Conservation (phyloP, 2,888 invertebrate genomes). For the Agrochola circellaris region DNA sequence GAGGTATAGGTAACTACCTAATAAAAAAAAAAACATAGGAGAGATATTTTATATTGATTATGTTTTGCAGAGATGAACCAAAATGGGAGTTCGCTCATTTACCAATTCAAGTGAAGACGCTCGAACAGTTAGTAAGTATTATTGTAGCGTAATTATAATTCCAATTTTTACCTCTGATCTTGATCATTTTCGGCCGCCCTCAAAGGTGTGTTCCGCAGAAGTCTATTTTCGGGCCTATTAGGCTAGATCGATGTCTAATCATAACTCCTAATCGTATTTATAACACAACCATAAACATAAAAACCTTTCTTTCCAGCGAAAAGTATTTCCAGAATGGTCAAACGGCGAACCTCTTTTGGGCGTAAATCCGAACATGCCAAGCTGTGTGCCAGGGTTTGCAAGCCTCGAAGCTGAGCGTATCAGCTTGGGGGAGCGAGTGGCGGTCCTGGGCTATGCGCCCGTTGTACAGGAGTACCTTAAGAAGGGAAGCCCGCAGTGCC, state of each 20-base stretch:
- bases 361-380: slow-evolving; percentile 91
- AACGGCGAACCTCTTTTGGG: slow-evolving; percentile 95
- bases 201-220: slow-evolving; percentile 7
- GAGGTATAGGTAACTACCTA: no score
- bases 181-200: background rate
- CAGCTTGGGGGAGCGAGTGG: slow-evolving; percentile 94
- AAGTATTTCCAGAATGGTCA: slow-evolving; percentile 93
- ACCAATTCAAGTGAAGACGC: slow-evolving; percentile 95
- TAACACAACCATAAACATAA: background rate
- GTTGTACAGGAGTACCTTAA: slow-evolving; percentile 97
- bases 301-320: slow-evolving; percentile 88
- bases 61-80: slow-evolving; percentile 91
- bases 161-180: background rate
- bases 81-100: slow-evolving; percentile 97
- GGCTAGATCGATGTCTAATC: background rate
- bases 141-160: background rate
- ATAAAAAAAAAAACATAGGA: no score
- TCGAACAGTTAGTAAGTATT: slow-evolving; percentile 94
- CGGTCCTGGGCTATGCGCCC: slow-evolving; percentile 95
- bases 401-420: slow-evolving; percentile 93
- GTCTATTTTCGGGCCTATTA: background rate
- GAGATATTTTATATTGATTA: no score
- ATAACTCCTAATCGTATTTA: background rate
- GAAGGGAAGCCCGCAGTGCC: slow-evolving; percentile 94
- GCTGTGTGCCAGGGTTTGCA: slow-evolving; percentile 88